These are phyloP conservation scores for Leptinotarsa rubiginosa DNA, from an alignment of 2,888 invertebrate genomes.

Conservation along the genomic window DNA sequence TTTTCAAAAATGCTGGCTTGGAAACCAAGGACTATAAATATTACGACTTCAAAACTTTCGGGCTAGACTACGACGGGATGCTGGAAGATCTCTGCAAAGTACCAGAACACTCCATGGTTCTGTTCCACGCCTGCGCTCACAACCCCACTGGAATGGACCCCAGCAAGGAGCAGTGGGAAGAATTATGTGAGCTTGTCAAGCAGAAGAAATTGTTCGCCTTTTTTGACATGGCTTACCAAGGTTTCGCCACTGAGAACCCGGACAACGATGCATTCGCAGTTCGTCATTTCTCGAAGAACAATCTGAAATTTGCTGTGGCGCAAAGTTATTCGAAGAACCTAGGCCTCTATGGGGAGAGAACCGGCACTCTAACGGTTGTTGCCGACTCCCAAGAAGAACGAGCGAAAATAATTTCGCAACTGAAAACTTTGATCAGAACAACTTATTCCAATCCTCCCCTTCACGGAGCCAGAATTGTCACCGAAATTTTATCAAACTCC, in stretches of 20 bases:
- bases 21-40: constrained; percentile 71
- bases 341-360: constrained; percentile 77
- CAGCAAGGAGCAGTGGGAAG: constrained; percentile 73
- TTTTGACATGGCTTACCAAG: constrained; percentile 79
- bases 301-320: constrained; percentile 67
- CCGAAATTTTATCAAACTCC: constrained; percentile 69
- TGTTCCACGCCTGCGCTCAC: constrained; percentile 77
- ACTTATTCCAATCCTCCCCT: constrained; percentile 78
- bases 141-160: constrained; percentile 77
- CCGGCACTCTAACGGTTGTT: constrained; percentile 71
- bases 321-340: constrained; percentile 78
- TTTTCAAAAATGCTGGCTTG: constrained; percentile 74
- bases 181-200: constrained; percentile 71
- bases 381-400: constrained; percentile 71
- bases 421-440: constrained; percentile 74
- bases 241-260: constrained; percentile 71
- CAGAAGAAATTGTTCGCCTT: constrained; percentile 70
- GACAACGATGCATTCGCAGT: constrained; percentile 73
- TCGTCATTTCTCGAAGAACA: constrained; percentile 70
- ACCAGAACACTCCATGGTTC: constrained; percentile 72
- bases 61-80: constrained; percentile 75
- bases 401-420: constrained; percentile 70
- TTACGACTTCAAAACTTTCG: constrained; percentile 75
- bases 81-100: constrained; percentile 74
- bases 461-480: constrained; percentile 73